Conservation (phyloP, 2,113 vertebrate genomes). For the Melanerpes formicivorus region DNA sequence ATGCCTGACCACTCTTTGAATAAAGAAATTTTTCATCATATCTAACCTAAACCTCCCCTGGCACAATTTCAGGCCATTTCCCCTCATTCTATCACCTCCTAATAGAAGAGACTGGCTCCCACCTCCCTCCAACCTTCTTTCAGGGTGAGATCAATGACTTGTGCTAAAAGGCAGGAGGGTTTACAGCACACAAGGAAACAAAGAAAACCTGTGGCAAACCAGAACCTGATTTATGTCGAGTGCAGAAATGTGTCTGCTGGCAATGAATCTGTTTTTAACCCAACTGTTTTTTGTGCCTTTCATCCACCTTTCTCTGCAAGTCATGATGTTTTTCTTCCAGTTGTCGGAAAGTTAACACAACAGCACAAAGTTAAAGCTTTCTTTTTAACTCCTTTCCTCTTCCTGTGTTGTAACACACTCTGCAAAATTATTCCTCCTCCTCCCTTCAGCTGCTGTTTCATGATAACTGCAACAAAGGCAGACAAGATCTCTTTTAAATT, state of each 20-base stretch:
- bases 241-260: neutral
- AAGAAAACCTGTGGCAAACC: neutral
- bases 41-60: too few species aligned
- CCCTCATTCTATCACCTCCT: too few species aligned
- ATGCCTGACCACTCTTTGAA: too few species aligned
- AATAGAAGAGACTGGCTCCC: too few species aligned
- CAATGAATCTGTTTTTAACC: neutral
- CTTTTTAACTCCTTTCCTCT: neutral
- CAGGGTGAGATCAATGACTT: too few species aligned
- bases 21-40: too few species aligned
- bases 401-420: fast-evolving
- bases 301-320: neutral
- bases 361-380: neutral
- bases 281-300: neutral
- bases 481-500: neutral
- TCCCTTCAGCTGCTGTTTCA: neutral
- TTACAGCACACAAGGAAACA: neutral
- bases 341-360: neutral
- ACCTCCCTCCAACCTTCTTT: too few species aligned
- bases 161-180: neutral
- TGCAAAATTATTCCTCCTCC: neutral
- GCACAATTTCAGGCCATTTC: too few species aligned
- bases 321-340: neutral
- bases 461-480: neutral
- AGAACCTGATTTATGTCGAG: neutral